Base-by-base conservation (phyloP, 2,797 vertebrate species). In the Gallinago stenura region DNA sequence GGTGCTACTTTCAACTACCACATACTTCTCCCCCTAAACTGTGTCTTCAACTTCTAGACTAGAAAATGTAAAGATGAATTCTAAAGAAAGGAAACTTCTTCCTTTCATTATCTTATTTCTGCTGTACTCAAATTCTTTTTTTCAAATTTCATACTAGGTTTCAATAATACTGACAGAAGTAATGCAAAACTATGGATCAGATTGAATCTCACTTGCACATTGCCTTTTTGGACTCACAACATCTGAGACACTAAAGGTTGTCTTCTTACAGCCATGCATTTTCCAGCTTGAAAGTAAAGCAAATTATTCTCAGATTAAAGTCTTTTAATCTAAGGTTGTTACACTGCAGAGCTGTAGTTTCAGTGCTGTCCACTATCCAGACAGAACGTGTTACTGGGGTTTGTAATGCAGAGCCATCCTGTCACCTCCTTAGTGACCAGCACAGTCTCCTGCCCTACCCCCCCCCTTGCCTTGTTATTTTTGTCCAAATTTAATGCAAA, bases 131-230 rank as follows among this genome's bases (percentile, higher is more conserved):
- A 28, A 9, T 54, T 30, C 13, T 57, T 39, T 43, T 43, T 89
- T 24, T 53, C 28, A 10, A 22, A 19, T 43, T 21, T 48, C 15
- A 26, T 24, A 12, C 0, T 0, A 33, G 16, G 5, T 12, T 65
- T 35, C 15, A 75, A 0, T 60, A 54, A 28, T 12, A 24, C 25
- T n/a, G 21, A 26, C 30, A 51, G 25, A 78, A 43, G 15, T 20
- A 53, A 37, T 30, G 41, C 50, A 64, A 9, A 83, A 24, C 35
- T 43, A 10, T 10, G 5, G 13, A 20, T 35, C 10, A 25, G n/a
- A 24, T 35, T 62, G n/a, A n/a, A n/a, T n/a, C 6, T 58, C 33
- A 45, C 22, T 64, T 53, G 5, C 5, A 28, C 16, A 4, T 24
- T 48, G 81, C 18, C 16, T 58, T 62, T 91, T 33, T 37, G 20